A percentile compares a stretch with the other conserved stretches of the same genome.
These are phyloP conservation scores for Diaphora mendica DNA, from an alignment of 2,888 invertebrate genomes.

Conservation along the genomic window DNA sequence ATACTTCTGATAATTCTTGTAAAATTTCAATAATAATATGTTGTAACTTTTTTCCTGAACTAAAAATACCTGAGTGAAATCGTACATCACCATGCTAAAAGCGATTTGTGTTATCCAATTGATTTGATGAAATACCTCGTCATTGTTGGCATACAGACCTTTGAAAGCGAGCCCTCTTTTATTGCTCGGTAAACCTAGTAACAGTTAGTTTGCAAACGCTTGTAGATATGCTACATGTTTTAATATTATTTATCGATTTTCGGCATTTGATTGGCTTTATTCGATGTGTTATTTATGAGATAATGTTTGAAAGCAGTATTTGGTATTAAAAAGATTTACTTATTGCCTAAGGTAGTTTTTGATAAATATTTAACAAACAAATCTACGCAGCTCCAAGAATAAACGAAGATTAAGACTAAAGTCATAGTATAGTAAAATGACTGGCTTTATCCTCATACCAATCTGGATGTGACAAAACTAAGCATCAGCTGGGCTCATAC, in stretches of 20 bases:
- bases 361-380: neutral
- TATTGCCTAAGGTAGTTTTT: neutral
- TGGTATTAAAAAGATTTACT: neutral
- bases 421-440: neutral
- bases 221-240: slow-evolving; percentile 3
- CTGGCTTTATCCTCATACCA: no score
- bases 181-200: slow-evolving; percentile 20
- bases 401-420: no score
- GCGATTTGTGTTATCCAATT: slow-evolving; percentile 53
- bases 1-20: no score
- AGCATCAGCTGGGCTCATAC: no score
- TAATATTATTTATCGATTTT: neutral
- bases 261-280: neutral
- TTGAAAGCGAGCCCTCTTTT: slow-evolving; percentile 27
- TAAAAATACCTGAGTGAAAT: slow-evolving; percentile 19
- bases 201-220: slow-evolving; percentile 25
- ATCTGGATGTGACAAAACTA: no score
- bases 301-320: neutral
- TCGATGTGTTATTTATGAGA: neutral
- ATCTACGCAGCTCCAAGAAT: neutral
- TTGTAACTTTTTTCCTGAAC: neutral
- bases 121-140: slow-evolving; percentile 62
- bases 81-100: slow-evolving; percentile 39
- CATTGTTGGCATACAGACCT: slow-evolving; percentile 42
- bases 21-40: neutral